Percentiles rank a stretch among this genome's conserved stretches.
Evolutionary conservation across 2,888 invertebrate species (phyloP).

Genomic region (Mantis religiosa): DNA sequence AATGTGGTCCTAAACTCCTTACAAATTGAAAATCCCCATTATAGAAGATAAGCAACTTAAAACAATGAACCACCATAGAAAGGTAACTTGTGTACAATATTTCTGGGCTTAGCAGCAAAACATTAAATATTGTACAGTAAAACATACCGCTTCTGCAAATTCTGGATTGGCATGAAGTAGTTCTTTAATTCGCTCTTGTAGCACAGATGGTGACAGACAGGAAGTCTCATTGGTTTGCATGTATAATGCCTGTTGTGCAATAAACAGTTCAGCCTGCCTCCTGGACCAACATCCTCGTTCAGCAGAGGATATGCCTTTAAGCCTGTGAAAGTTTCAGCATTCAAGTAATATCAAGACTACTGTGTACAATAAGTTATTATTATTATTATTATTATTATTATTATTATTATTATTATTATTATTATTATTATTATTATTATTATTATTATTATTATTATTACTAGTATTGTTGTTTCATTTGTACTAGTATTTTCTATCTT

Average conservation of each 20-base stretch:
- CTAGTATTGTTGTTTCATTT: too few relatives aligned
- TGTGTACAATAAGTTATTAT: too few relatives aligned
- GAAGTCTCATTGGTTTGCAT: conserved; percentile 76
- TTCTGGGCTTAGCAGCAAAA: conserved; percentile 17
- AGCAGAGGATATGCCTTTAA: background rate
- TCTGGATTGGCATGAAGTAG: conserved; percentile 73
- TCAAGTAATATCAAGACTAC: too few relatives aligned
- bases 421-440: too few relatives aligned
- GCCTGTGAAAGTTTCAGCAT: background rate
- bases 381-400: too few relatives aligned
- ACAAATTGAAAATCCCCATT: too few relatives aligned
- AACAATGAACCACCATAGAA: too few relatives aligned
- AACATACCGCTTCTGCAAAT: conserved; percentile 74
- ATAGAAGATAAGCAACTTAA: too few relatives aligned
- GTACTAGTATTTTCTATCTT: too few relatives aligned
- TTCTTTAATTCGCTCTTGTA: conserved; percentile 70
- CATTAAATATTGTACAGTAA: background rate
- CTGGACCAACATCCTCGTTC: conserved; percentile 63
- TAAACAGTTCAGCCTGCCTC: conserved; percentile 83
- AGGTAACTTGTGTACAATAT: background rate
- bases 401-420: too few relatives aligned
- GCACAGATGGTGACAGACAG: conserved; percentile 69
- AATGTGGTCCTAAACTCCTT: too few relatives aligned
- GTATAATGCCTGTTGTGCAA: conserved; percentile 79
- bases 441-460: too few relatives aligned